A percentile compares a stretch with the other conserved stretches of the same genome.
These are phyloP conservation scores for Platynereis dumerilii DNA, from an alignment of 2,888 invertebrate species.

Conservation along the genomic window DNA sequence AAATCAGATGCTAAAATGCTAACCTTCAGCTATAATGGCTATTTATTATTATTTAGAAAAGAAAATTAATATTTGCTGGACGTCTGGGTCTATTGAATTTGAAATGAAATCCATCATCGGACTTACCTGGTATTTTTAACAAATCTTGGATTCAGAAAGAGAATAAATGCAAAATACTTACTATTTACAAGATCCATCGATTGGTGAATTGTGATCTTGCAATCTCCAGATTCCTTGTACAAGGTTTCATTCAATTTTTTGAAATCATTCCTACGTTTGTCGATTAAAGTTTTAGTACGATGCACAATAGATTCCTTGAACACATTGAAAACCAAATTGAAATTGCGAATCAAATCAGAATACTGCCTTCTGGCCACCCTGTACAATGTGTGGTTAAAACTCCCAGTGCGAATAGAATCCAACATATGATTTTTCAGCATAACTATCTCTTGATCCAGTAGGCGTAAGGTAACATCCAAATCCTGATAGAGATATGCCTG, in stretches of 20 bases:
- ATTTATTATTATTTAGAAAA: no score
- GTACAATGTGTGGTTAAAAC: neutral
- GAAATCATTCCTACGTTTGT: neutral
- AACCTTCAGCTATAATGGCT: no score
- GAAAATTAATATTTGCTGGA: no score
- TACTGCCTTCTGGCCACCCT: neutral
- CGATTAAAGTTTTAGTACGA: conserved; percentile 2
- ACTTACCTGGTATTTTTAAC: conserved; percentile 27
- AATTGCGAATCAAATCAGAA: neutral
- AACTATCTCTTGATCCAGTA: neutral
- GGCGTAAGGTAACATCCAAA: neutral
- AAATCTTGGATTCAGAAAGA: conserved; percentile 31
- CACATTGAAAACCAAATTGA: neutral
- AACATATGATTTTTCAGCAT: neutral
- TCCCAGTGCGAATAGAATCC: neutral
- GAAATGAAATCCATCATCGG: no score
- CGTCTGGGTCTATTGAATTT: no score
- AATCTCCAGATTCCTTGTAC: conserved; percentile 2
- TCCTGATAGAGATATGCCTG: conserved; percentile 6
- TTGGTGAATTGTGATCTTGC: conserved; percentile 10
- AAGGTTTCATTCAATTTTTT: conserved; percentile 10
- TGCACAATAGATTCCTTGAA: conserved; percentile 15
- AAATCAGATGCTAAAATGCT: no score
- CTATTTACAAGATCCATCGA: conserved; percentile 4
- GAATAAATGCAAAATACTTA: neutral